A percentile compares a stretch with the other conserved stretches of the same genome.
Conservation (phyloP, 2,113 vertebrate species). For the Capreolus pygargus region DNA sequence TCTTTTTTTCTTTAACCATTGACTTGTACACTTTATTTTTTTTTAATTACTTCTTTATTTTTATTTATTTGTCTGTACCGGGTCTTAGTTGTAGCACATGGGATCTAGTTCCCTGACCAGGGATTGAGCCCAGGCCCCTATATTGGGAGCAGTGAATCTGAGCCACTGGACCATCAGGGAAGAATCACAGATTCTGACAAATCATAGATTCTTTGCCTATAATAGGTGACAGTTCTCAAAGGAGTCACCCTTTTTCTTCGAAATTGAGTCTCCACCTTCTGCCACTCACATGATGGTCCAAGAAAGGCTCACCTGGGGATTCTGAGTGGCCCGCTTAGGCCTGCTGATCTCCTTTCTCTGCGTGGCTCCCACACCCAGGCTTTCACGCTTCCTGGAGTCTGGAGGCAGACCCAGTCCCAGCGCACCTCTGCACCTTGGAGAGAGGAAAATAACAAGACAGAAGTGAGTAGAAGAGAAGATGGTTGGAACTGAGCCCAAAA, state of each 20-base stretch:
- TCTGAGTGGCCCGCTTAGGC: background rate
- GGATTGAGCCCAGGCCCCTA: background rate
- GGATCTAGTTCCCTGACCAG: background rate
- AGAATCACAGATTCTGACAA: background rate
- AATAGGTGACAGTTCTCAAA: no score
- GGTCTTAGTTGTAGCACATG: background rate
- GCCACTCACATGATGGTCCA: rapidly evolving
- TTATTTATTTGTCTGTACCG: rapidly evolving
- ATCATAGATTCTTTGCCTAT: background rate
- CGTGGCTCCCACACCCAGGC: no score
- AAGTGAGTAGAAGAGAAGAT: background rate
- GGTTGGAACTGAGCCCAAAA: background rate
- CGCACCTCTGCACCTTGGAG: background rate
- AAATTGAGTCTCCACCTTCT: background rate
- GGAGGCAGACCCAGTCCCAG: background rate
- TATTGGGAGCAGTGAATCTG: background rate
- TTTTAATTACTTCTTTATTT: background rate
- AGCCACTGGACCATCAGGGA: background rate
- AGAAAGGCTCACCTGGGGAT: background rate
- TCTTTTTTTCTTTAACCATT: background rate
- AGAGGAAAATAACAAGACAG: background rate
- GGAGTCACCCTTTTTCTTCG: background rate
- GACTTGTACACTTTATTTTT: background rate
- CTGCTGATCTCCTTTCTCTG: background rate
- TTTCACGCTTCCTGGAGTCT: background rate